Percentiles rank a stretch among this genome's conserved stretches.
These are phyloP conservation scores for Drosophila nannoptera DNA, from an alignment of 1,140 invertebrate species.

Conservation along the genomic window DNA sequence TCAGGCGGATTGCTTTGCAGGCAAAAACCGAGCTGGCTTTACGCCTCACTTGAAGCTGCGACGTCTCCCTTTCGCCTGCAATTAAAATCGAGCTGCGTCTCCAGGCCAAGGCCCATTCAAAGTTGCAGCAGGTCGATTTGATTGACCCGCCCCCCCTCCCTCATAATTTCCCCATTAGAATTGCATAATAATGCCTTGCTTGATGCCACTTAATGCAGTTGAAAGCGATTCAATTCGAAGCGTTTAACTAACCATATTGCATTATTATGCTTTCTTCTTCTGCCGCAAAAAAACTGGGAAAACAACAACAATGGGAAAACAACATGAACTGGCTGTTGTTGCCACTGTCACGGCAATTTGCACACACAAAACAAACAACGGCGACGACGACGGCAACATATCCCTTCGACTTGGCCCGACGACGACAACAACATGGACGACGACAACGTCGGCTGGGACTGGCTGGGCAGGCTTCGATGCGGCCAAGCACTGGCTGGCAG, in stretches of 20 bases:
- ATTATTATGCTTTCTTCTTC: conserved; percentile 61
- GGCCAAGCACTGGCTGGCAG: conserved; percentile 83
- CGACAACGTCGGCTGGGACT: conserved; percentile 55
- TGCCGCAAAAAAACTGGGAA: conserved; percentile 25
- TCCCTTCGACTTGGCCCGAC: conserved; percentile 57
- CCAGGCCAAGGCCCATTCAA: too few species aligned
- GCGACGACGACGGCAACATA: conserved; percentile 26
- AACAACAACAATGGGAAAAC: conserved; percentile 12
- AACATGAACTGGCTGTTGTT: conserved; percentile 12
- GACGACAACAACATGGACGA: conserved; percentile 37
- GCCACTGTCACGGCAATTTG: conserved; percentile 75
- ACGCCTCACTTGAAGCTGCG: conserved; percentile 51
- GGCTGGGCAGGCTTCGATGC: conserved; percentile 80
- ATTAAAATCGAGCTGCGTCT: conserved; percentile 52
- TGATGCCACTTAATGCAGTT: conserved; percentile 30
- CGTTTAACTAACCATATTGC: conserved; percentile 78
- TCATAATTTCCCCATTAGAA: too few species aligned
- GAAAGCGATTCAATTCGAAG: conserved; percentile 65
- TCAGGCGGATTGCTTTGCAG: conserved; percentile 48
- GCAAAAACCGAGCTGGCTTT: conserved; percentile 45
- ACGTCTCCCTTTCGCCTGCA: conserved; percentile 52
- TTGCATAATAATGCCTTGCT: background rate
- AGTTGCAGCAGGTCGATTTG: too few species aligned
- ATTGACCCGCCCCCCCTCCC: too few species aligned
- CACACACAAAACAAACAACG: conserved; percentile 67